Percentiles rank a stretch among this genome's conserved stretches.
Conservation (phyloP, 1,140 invertebrate genomes). For the Maconellicoccus hirsutus region DNA sequence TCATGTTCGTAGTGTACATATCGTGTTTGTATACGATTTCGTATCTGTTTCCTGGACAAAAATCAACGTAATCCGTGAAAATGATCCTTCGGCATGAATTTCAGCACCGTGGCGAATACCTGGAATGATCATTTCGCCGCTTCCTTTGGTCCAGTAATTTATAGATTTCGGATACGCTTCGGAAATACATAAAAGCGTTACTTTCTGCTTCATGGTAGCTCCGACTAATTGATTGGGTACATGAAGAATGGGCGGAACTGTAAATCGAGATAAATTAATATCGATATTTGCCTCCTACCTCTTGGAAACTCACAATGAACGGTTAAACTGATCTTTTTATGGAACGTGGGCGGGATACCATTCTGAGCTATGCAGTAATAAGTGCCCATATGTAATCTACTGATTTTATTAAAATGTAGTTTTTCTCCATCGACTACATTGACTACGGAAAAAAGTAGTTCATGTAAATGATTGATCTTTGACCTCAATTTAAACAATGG, state of each 20-base stretch:
- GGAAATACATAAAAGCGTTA: conserved; percentile 69
- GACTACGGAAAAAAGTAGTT: conserved; percentile 47
- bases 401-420: conserved; percentile 73
- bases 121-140: conserved; percentile 76
- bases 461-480: too few relatives aligned
- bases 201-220: conserved; percentile 67
- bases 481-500: not conserved
- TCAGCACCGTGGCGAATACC: conserved; percentile 51
- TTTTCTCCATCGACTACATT: conserved; percentile 75
- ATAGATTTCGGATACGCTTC: conserved; percentile 80
- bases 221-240: conserved; percentile 76
- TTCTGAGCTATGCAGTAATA: conserved; percentile 80
- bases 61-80: too few relatives aligned
- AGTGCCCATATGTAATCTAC: conserved; percentile 78
- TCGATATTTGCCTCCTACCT: not conserved
- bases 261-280: too few relatives aligned
- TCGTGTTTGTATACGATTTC: conserved; percentile 15
- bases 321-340: conserved; percentile 65
- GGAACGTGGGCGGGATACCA: conserved; percentile 75
- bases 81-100: too few relatives aligned
- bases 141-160: conserved; percentile 77
- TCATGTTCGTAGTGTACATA: conserved; percentile 68
- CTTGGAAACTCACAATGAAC: conserved; percentile 80
- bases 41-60: not conserved
- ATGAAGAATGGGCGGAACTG: conserved; percentile 78